A percentile compares a stretch with the other conserved stretches of the same genome.
phyloP scores from a whole-genome alignment of 2,888 invertebrate genomes.

The Anoncus sp. region DNA sequence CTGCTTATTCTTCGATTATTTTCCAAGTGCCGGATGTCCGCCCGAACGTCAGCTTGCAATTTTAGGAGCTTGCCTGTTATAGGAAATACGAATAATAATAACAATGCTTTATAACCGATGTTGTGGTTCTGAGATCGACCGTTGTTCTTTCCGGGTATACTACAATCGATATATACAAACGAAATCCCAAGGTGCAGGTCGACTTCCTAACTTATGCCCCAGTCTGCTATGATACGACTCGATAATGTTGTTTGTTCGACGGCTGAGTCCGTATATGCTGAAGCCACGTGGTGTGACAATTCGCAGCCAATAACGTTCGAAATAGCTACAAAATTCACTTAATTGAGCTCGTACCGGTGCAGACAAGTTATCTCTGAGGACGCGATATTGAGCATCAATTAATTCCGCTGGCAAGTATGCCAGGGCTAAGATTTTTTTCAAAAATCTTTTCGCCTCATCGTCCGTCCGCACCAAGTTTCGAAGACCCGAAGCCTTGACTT shows the following conservation, averaged over 20 bases:
- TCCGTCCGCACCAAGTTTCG: background rate
- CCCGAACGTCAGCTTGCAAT: conserved; percentile 8
- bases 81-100: background rate
- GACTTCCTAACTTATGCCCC: conserved; percentile 6
- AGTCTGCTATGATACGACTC: background rate
- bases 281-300: background rate
- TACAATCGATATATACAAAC: conserved; percentile 4
- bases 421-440: background rate
- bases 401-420: conserved; percentile 12
- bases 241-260: background rate
- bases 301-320: background rate
- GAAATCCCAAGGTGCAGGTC: conserved; percentile 12
- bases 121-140: no score
- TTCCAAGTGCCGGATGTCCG: background rate
- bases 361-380: background rate
- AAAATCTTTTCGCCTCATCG: background rate
- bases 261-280: conserved; percentile 5
- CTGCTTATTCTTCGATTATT: background rate
- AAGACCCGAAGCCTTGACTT: conserved; percentile 1
- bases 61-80: background rate
- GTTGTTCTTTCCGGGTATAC: background rate
- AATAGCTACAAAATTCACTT: background rate
- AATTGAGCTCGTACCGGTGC: background rate
- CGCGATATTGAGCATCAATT: background rate
- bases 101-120: background rate